phyloP scores from a whole-genome alignment of 2,888 invertebrate genomes.

The Rotaria macrura region DNA sequence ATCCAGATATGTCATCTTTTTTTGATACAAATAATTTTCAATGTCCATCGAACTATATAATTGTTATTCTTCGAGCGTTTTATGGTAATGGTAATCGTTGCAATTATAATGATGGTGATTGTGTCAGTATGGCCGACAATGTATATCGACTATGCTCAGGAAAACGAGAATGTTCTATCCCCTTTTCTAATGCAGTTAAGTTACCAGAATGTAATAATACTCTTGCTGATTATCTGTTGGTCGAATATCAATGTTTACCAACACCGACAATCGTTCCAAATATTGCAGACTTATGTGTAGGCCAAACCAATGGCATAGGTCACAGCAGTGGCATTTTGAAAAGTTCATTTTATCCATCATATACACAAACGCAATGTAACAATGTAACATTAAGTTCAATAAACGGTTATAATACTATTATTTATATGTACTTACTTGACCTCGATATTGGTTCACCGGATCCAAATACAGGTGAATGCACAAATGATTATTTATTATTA shows the following conservation, averaged over 20 bases:
- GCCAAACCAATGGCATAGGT: not conserved
- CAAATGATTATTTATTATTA: too few species aligned
- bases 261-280: not conserved
- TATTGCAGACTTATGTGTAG: constrained; percentile 21
- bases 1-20: not conserved
- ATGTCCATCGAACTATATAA: constrained; percentile 24
- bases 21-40: not conserved
- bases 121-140: too few species aligned
- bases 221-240: constrained; percentile 21
- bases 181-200: constrained; percentile 17
- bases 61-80: constrained; percentile 22
- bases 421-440: constrained; percentile 17
- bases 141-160: not conserved
- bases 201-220: constrained; percentile 22
- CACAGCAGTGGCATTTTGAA: not conserved
- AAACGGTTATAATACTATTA: not conserved
- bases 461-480: too few species aligned
- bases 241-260: constrained; percentile 29
- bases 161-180: constrained; percentile 17
- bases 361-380: not conserved
- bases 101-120: not conserved
- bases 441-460: too few species aligned
- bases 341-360: constrained; percentile 19
- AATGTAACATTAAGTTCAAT: constrained; percentile 16
- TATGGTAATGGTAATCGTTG: not conserved